phyloP scores from a whole-genome alignment of 2,797 vertebrate species.

The Myiothlypis chrysogaster region DNA sequence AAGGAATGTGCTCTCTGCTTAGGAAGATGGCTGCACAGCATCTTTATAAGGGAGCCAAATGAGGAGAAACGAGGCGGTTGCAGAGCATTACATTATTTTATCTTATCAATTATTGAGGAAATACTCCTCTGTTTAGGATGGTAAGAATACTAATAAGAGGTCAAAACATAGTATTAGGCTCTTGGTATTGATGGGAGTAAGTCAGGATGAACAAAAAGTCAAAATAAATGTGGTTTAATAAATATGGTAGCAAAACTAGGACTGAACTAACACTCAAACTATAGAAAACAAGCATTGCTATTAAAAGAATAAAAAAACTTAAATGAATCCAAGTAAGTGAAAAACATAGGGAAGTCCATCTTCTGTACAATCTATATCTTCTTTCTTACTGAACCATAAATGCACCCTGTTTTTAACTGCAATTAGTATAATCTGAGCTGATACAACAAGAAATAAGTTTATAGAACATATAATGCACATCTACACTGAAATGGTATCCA shows the following conservation, averaged over 20 bases:
- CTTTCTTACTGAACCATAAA: conserved; percentile 3
- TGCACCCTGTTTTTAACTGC: background rate
- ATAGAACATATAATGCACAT: background rate
- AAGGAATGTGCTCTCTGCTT: conserved; percentile 66
- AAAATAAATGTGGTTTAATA: background rate
- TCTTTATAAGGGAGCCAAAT: conserved; percentile 43
- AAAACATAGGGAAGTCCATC: background rate
- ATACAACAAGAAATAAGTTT: background rate
- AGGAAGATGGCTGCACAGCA: conserved; percentile 44
- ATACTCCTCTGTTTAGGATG: background rate
- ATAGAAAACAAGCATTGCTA: background rate
- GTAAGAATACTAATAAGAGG: conserved; percentile 42
- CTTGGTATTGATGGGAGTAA: background rate
- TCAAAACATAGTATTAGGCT: background rate
- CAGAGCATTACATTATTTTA: conserved; percentile 61
- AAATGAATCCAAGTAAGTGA: background rate
- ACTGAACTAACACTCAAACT: background rate
- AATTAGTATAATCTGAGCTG: background rate
- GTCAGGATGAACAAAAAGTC: background rate
- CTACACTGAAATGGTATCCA: background rate
- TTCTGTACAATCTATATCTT: background rate
- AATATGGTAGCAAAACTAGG: background rate
- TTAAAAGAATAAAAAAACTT: conserved; percentile 1
- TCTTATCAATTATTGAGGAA: conserved; percentile 70
- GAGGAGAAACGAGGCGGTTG: conserved; percentile 49